phyloP scores from a whole-genome alignment of 1,140 invertebrate species.

The Megalonaias nervosa region DNA sequence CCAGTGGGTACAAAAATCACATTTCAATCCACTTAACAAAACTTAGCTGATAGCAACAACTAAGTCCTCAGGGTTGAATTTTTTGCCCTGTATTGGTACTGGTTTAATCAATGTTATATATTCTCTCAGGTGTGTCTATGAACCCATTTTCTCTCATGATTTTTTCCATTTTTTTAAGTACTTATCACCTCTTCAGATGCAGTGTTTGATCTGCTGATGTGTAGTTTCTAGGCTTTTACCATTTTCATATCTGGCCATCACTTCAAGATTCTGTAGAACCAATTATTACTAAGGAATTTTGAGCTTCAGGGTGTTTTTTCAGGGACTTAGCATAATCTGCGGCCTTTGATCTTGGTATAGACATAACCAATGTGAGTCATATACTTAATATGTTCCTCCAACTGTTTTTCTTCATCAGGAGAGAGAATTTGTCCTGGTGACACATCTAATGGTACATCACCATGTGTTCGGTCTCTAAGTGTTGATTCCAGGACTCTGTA shows the following conservation, averaged over 20 bases:
- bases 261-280: conserved; percentile 3
- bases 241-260: not conserved
- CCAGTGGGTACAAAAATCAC: too few species aligned
- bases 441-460: conserved; percentile 2
- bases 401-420: conserved; percentile 6
- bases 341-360: not conserved
- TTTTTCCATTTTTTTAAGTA: conserved; percentile 9
- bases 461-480: conserved; percentile 7
- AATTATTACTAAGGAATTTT: conserved; percentile 5
- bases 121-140: not conserved
- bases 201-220: not conserved
- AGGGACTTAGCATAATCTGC: conserved; percentile 6
- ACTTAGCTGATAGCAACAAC: too few species aligned
- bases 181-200: conserved; percentile 4
- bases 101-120: conserved; percentile 20
- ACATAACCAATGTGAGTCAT: conserved; percentile 24
- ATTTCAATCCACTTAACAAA: too few species aligned
- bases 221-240: conserved; percentile 10
- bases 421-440: conserved; percentile 2
- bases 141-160: conserved; percentile 1
- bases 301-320: not conserved
- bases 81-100: not conserved
- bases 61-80: too few species aligned
- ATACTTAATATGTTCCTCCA: conserved; percentile 12
- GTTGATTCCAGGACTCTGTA: conserved; percentile 22